phyloP scores from a whole-genome alignment of 2,113 vertebrate genomes.

The Procapra przewalskii region DNA sequence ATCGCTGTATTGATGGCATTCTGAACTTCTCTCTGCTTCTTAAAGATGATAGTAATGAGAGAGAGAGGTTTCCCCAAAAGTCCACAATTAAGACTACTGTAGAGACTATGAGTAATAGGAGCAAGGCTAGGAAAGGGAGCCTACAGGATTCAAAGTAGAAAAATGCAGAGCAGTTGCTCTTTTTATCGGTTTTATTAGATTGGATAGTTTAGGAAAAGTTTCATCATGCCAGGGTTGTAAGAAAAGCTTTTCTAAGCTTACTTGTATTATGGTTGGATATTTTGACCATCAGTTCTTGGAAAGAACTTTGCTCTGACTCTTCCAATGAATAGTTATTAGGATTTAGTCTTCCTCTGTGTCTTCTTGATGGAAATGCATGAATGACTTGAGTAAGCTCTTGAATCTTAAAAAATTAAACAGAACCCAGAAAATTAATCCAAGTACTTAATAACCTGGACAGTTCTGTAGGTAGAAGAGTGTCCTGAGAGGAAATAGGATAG shows the following conservation, averaged over 20 bases:
- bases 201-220: constrained; percentile 35
- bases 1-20: constrained; percentile 83
- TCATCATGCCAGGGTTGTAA: constrained; percentile 60
- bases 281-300: neutral
- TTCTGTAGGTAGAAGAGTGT: neutral
- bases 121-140: constrained; percentile 67
- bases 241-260: constrained; percentile 8
- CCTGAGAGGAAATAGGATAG: neutral
- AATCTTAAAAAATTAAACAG: constrained; percentile 50
- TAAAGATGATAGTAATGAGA: constrained; percentile 79
- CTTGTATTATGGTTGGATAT: neutral
- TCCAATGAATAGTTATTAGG: neutral
- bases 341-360: neutral
- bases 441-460: neutral
- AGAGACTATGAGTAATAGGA: constrained; percentile 78
- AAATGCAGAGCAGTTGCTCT: constrained; percentile 72
- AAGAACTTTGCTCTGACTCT: neutral
- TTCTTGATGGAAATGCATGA: neutral
- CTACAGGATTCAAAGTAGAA: constrained; percentile 76
- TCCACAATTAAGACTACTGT: constrained; percentile 74
- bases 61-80: constrained; percentile 82
- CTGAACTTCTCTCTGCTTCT: constrained; percentile 78
- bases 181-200: constrained; percentile 59
- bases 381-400: neutral
- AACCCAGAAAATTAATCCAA: constrained; percentile 35